A percentile compares a stretch with the other conserved stretches of the same genome.
Evolutionary conservation across 2,888 invertebrate species (phyloP).

Genomic region (Lasioglossum oenotherae): DNA sequence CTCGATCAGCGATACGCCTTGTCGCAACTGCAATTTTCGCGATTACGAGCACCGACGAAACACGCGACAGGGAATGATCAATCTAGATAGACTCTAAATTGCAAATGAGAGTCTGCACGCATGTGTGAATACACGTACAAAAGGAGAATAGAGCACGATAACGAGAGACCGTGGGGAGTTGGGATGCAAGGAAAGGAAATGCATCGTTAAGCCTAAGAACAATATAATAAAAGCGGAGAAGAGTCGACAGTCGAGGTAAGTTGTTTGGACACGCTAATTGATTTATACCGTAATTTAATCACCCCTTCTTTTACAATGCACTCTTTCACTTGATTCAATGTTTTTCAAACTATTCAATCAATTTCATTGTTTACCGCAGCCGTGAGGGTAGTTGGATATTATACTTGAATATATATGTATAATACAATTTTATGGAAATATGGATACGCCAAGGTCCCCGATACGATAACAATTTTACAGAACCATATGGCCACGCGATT

Average conservation of each 20-base stretch:
- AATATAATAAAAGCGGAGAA: not conserved
- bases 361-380: too few relatives aligned
- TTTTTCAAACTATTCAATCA: too few relatives aligned
- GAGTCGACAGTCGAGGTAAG: not conserved
- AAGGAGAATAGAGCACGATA: not conserved
- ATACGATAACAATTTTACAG: not conserved
- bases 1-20: not conserved
- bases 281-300: not conserved
- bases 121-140: not conserved
- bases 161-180: not conserved
- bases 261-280: not conserved
- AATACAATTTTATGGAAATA: not conserved
- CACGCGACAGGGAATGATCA: not conserved
- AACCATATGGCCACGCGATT: not conserved
- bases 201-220: not conserved
- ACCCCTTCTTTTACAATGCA: not conserved
- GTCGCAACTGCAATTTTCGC: constrained; percentile 1
- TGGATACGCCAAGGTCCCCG: not conserved
- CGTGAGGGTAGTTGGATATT: too few relatives aligned
- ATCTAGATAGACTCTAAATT: not conserved
- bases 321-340: not conserved
- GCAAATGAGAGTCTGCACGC: not conserved
- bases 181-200: not conserved
- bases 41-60: not conserved
- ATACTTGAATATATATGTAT: too few relatives aligned